Percentiles rank a stretch among this genome's conserved stretches.
Evolutionary conservation across 1,140 invertebrate genomes (phyloP).

Genomic region (Apocrypta bakeri): DNA sequence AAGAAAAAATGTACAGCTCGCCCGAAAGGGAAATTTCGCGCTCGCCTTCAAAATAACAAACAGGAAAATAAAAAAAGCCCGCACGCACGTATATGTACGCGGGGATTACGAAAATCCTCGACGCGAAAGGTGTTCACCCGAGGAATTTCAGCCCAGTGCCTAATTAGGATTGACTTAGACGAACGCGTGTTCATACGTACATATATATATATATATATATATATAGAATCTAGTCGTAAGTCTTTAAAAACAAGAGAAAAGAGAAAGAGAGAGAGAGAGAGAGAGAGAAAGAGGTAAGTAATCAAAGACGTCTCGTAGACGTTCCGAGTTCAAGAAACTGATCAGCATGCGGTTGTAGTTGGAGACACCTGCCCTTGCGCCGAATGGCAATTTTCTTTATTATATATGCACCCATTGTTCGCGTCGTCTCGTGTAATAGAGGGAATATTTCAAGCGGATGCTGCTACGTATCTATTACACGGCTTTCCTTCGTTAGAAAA

Average conservation of each 20-base stretch:
- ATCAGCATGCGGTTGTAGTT: neutral
- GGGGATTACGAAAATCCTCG: conserved; percentile 8
- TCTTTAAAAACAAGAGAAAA: too few relatives aligned
- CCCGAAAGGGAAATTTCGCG: neutral
- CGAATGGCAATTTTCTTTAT: neutral
- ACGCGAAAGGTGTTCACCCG: neutral
- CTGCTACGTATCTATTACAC: too few relatives aligned
- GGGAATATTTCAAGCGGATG: too few relatives aligned
- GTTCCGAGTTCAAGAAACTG: conserved; percentile 27
- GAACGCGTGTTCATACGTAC: neutral
- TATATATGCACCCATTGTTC: too few relatives aligned
- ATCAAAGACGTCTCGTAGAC: neutral
- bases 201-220: neutral
- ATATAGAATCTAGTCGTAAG: neutral
- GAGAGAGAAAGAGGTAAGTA: neutral
- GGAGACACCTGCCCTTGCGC: conserved; percentile 19
- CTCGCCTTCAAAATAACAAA: neutral
- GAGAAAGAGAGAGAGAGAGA: neutral
- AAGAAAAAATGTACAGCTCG: neutral
- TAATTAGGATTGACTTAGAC: conserved; percentile 9
- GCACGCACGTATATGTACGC: neutral
- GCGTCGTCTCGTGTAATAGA: too few relatives aligned
- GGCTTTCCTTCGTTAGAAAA: too few relatives aligned
- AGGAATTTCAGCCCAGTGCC: conserved; percentile 13
- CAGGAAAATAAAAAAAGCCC: neutral